These are phyloP conservation scores for Subacronicta megacephala DNA, from an alignment of 2,888 invertebrate species.

Conservation along the genomic window DNA sequence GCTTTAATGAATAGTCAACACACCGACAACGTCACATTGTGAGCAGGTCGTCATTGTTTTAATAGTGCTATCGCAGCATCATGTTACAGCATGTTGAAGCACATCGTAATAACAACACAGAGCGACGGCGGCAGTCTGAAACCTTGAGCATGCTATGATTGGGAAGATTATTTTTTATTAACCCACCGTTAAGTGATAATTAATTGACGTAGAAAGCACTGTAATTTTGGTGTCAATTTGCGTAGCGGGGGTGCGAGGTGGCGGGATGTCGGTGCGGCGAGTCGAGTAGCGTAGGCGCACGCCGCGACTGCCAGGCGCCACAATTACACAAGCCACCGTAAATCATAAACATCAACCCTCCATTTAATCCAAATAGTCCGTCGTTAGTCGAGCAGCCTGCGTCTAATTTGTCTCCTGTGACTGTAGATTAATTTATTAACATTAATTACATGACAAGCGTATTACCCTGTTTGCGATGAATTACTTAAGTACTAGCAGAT, in stretches of 20 bases:
- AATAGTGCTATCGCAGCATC: constrained; percentile 60
- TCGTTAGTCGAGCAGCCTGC: constrained; percentile 88
- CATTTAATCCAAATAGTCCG: constrained; percentile 89
- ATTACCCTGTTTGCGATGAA: constrained; percentile 60
- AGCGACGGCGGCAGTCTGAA: background rate
- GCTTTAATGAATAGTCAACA: constrained; percentile 88
- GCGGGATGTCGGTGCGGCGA: constrained; percentile 11
- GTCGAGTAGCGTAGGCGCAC: constrained; percentile 54
- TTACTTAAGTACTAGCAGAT: constrained; percentile 19
- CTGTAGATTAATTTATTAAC: constrained; percentile 89
- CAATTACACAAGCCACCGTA: constrained; percentile 87
- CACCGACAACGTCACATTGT: constrained; percentile 68
- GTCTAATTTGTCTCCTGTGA: constrained; percentile 89
- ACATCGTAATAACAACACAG: constrained; percentile 49
- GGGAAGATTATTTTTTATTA: constrained; percentile 46
- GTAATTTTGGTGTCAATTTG: constrained; percentile 66
- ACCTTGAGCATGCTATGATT: constrained; percentile 19
- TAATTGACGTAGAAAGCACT: constrained; percentile 64
- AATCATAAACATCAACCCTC: constrained; percentile 90
- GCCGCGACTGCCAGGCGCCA: constrained; percentile 85
- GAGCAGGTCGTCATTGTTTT: constrained; percentile 76
- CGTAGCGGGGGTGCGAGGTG: constrained; percentile 41
- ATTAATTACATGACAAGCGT: constrained; percentile 86
- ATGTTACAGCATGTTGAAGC: constrained; percentile 28
- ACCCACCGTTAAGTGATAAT: constrained; percentile 68